phyloP scores from a whole-genome alignment of 2,888 invertebrate genomes.

The Drosophila meridionalis region DNA sequence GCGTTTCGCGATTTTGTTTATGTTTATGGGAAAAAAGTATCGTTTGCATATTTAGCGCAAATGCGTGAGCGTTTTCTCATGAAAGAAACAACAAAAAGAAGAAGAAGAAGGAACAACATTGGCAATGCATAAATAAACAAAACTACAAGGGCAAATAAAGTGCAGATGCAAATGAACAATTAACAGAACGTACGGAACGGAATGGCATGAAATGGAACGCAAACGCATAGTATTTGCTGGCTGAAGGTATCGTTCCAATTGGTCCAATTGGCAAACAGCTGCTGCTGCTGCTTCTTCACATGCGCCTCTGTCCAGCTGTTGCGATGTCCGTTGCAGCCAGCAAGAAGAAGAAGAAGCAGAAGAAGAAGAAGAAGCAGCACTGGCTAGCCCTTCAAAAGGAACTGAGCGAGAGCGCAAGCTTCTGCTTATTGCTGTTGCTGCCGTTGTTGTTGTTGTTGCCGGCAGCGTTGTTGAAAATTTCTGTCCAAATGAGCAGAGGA shows the following conservation, averaged over 20 bases:
- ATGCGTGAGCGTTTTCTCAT: conserved; percentile 30
- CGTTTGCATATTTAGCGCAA: conserved; percentile 20
- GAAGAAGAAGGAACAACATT: background rate
- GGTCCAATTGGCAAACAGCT: conserved; percentile 48
- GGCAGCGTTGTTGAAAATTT: conserved; percentile 55
- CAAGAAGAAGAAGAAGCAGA: background rate
- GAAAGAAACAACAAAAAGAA: conserved; percentile 9
- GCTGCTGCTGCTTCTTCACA: conserved; percentile 53
- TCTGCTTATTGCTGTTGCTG: conserved; percentile 8
- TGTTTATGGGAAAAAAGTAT: conserved; percentile 31
- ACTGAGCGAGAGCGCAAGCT: conserved; percentile 12
- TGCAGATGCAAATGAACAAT: conserved; percentile 46
- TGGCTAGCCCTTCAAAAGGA: conserved; percentile 8
- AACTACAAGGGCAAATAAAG: conserved; percentile 25
- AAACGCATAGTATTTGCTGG: background rate
- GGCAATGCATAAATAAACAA: conserved; percentile 14
- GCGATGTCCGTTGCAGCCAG: conserved; percentile 36
- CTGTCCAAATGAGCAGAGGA: conserved; percentile 33
- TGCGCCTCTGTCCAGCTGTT: conserved; percentile 52
- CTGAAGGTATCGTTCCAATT: conserved; percentile 25
- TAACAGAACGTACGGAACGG: conserved; percentile 1
- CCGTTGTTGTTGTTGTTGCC: conserved; percentile 30
- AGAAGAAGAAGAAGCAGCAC: background rate
- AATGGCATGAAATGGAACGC: conserved; percentile 7
- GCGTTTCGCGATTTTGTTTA: conserved; percentile 3